phyloP scores from a whole-genome alignment of 2,888 invertebrate genomes.

The Drosophila cracens region DNA sequence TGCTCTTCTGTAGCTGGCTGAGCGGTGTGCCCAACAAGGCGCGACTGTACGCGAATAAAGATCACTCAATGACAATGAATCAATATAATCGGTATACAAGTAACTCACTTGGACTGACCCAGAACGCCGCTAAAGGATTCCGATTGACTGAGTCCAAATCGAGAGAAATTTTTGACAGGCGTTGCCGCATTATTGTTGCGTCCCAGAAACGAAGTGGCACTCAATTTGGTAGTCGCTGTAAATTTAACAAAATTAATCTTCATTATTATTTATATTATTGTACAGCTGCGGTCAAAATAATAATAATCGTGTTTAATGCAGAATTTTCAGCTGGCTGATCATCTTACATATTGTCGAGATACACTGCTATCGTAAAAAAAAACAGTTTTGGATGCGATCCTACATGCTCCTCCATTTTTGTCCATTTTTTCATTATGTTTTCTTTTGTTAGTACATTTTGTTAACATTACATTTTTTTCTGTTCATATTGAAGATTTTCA shows the following conservation, averaged over 20 bases:
- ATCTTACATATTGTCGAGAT: too few species aligned
- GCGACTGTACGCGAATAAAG: constrained; percentile 65
- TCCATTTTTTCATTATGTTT: too few species aligned
- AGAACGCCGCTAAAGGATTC: constrained; percentile 79
- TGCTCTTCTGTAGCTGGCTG: constrained; percentile 82
- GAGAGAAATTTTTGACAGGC: constrained; percentile 68
- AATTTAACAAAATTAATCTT: not conserved
- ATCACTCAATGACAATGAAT: not conserved
- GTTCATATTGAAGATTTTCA: too few species aligned
- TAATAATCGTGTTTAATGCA: too few species aligned
- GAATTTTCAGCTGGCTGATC: too few species aligned
- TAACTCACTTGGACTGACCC: constrained; percentile 76
- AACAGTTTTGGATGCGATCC: too few species aligned
- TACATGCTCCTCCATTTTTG: too few species aligned
- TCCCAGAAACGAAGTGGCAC: constrained; percentile 69
- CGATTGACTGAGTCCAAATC: constrained; percentile 71
- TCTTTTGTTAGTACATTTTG: too few species aligned
- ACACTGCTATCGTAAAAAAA: too few species aligned
- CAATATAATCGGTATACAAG: not conserved
- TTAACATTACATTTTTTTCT: too few species aligned
- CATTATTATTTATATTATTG: not conserved
- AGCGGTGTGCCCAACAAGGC: constrained; percentile 81
- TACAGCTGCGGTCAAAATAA: too few species aligned
- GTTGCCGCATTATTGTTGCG: constrained; percentile 73
- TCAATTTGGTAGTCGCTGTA: constrained; percentile 69